Conservation (phyloP, 2,888 invertebrate species). For the Hesperia comma region DNA sequence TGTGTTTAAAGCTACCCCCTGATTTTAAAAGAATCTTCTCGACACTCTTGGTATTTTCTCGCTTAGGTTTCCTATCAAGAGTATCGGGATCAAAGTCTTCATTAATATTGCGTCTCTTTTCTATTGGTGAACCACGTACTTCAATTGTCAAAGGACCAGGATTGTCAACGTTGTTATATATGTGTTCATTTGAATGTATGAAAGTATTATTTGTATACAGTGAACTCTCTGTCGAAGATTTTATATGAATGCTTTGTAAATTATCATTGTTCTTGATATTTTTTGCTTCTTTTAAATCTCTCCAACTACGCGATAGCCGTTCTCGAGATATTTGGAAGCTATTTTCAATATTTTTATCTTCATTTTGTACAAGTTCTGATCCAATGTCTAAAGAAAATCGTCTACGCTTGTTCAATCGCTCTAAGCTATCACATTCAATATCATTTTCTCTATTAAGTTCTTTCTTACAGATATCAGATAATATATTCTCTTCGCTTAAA, state of each 20-base stretch:
- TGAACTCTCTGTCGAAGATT: slow-evolving; percentile 64
- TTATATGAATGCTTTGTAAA: slow-evolving; percentile 56
- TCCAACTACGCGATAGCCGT: slow-evolving; percentile 72
- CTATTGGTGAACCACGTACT: slow-evolving; percentile 89
- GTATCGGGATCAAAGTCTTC: slow-evolving; percentile 94
- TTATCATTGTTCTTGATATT: slow-evolving; percentile 53
- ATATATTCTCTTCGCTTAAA: slow-evolving; percentile 68
- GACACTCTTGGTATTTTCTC: slow-evolving; percentile 68
- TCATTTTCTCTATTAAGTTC: slow-evolving; percentile 55
- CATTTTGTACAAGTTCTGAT: slow-evolving; percentile 72
- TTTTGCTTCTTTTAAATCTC: slow-evolving; percentile 61
- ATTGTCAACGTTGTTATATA: slow-evolving; percentile 82
- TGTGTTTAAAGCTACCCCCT: slow-evolving; percentile 88
- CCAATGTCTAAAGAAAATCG: slow-evolving; percentile 73
- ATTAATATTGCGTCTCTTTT: slow-evolving; percentile 86
- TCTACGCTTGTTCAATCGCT: slow-evolving; percentile 63
- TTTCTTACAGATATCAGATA: slow-evolving; percentile 56
- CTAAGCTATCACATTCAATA: slow-evolving; percentile 72
- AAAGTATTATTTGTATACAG: slow-evolving; percentile 87
- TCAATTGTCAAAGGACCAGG: slow-evolving; percentile 92
- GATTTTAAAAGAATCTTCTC: slow-evolving; percentile 85
- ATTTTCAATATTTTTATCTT: slow-evolving; percentile 53
- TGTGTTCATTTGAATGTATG: slow-evolving; percentile 83
- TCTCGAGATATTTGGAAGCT: slow-evolving; percentile 59
- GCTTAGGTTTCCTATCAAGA: slow-evolving; percentile 88